Conservation (phyloP, 2,797 vertebrate species). For the Hippopotamyrus pictus region DNA sequence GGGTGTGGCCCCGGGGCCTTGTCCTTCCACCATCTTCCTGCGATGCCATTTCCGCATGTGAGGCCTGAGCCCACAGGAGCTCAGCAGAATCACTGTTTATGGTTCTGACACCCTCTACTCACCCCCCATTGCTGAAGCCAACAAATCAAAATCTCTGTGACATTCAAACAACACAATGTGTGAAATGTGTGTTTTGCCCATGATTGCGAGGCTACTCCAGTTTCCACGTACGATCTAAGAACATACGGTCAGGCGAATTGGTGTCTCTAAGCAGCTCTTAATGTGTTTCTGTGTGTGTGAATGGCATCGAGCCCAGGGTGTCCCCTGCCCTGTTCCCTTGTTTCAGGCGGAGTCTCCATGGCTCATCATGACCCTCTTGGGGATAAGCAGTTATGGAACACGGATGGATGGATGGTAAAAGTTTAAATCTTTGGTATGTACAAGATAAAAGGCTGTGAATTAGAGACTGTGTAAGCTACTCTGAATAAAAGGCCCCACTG, state of each 20-base stretch:
- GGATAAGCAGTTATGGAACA: background rate
- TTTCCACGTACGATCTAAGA: background rate
- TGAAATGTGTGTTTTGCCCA: background rate
- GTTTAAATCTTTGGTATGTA: background rate
- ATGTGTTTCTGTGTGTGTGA: background rate
- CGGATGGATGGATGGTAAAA: background rate
- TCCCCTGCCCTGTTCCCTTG: background rate
- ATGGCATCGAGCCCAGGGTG: background rate
- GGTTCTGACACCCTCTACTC: background rate
- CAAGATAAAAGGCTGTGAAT: conserved; percentile 2
- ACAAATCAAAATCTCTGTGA: background rate
- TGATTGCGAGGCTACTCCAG: background rate
- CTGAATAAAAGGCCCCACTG: conserved; percentile 6
- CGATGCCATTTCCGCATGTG: background rate
- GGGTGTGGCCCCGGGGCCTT: background rate
- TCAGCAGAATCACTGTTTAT: background rate
- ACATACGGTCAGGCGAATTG: background rate
- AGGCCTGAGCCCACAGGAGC: background rate
- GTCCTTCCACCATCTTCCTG: background rate
- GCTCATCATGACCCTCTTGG: background rate
- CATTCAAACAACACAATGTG: background rate
- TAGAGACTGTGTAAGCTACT: conserved; percentile 6
- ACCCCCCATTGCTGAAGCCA: background rate
- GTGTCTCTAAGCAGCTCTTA: background rate
- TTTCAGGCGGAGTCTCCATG: background rate